These are phyloP conservation scores for Acropternis orthonyx DNA, from an alignment of 2,797 vertebrate species.

Conservation along the genomic window DNA sequence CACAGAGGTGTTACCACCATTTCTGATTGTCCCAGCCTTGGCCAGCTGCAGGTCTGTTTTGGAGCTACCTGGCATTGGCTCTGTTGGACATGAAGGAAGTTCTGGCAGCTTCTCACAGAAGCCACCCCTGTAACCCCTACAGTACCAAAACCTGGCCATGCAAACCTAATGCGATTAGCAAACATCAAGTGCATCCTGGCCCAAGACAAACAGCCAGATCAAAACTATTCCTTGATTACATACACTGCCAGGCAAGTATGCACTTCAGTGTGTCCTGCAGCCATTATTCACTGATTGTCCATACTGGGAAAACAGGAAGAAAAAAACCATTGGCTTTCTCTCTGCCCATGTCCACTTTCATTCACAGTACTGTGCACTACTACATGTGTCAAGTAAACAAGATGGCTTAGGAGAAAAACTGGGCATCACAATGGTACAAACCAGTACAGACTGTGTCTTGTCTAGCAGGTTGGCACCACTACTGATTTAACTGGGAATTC, in stretches of 20 bases:
- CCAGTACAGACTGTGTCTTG: not conserved
- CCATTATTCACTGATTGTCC: not conserved
- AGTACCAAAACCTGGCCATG: not conserved
- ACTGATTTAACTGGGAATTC: not conserved
- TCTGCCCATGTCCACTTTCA: not conserved
- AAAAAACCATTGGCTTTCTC: not conserved
- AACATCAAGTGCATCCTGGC: not conserved
- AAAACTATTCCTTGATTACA: not conserved
- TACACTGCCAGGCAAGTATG: not conserved
- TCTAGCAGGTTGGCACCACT: not conserved
- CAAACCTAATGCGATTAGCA: not conserved
- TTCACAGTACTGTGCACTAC: not conserved
- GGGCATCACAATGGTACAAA: not conserved
- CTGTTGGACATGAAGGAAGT: not conserved
- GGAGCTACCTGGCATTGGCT: not conserved
- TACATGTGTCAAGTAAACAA: not conserved
- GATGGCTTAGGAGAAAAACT: not conserved
- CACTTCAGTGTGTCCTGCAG: not conserved
- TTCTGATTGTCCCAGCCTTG: not conserved
- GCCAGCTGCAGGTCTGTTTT: not conserved
- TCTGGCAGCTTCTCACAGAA: not conserved
- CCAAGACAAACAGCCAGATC: not conserved
- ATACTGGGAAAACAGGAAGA: not conserved
- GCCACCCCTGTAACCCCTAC: not conserved
- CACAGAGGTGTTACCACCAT: not conserved